These are phyloP conservation scores for Corvus hawaiiensis DNA, from an alignment of 2,113 vertebrate genomes.

Conservation along the genomic window DNA sequence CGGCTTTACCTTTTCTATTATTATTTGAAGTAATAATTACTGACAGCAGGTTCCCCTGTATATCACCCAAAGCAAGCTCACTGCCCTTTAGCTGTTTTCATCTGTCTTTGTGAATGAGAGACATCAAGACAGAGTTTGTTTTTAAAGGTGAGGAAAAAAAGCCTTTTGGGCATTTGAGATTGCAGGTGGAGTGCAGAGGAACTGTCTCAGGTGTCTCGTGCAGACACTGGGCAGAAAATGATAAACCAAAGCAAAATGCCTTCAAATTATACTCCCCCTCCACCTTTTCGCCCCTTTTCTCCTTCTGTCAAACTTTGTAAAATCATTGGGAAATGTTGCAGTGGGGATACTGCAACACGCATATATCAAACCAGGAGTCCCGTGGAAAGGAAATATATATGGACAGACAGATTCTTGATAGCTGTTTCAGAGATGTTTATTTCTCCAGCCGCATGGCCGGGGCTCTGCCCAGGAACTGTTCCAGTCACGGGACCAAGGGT, in stretches of 20 bases:
- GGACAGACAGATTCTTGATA: too few relatives aligned
- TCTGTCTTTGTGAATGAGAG: background rate
- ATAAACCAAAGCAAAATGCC: background rate
- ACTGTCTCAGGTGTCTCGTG: background rate
- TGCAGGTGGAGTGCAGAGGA: background rate
- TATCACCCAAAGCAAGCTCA: background rate
- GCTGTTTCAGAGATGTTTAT: too few relatives aligned
- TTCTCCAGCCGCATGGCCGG: too few relatives aligned
- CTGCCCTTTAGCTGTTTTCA: background rate
- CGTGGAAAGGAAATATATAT: too few relatives aligned
- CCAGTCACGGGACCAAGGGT: too few relatives aligned
- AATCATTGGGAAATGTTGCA: too few relatives aligned
- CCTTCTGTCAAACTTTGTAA: background rate
- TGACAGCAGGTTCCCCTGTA: background rate
- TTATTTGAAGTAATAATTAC: background rate
- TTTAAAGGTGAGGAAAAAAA: background rate
- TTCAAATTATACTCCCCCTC: background rate
- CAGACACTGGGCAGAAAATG: background rate
- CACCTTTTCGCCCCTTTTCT: background rate
- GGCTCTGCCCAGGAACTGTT: too few relatives aligned
- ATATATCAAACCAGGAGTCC: too few relatives aligned
- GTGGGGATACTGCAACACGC: too few relatives aligned
- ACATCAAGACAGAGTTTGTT: background rate
- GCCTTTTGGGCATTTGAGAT: background rate
- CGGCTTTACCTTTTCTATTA: background rate